Percentiles rank a stretch among this genome's conserved stretches.
Conservation (phyloP, 1,140 invertebrate species). For the Zelostemma sp. region DNA sequence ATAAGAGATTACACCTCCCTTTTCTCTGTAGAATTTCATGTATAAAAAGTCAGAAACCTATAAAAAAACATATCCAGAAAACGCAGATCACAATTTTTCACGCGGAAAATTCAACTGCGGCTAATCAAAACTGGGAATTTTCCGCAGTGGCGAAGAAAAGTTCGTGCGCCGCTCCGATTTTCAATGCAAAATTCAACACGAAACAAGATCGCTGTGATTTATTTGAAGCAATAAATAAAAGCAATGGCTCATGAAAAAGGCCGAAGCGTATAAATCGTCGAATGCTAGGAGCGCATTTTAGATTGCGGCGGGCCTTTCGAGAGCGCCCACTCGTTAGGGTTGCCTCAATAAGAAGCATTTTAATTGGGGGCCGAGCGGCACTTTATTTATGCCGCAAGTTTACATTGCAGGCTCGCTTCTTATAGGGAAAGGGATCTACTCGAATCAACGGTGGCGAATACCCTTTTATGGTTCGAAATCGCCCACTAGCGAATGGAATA, state of each 20-base stretch:
- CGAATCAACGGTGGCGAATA: slow-evolving; percentile 36
- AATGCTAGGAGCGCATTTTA: not conserved
- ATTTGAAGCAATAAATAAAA: not conserved
- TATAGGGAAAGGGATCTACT: slow-evolving; percentile 29
- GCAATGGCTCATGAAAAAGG: slow-evolving; percentile 1
- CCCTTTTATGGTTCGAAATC: slow-evolving; percentile 38
- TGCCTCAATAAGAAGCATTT: slow-evolving; percentile 63
- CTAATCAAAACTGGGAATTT: no score
- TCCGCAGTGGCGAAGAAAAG: no score
- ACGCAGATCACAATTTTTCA: no score
- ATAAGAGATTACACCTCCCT: no score
- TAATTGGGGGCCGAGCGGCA: slow-evolving; percentile 59
- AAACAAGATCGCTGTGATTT: not conserved
- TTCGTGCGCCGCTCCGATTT: no score
- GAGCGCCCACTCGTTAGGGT: slow-evolving; percentile 44
- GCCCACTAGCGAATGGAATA: slow-evolving; percentile 24
- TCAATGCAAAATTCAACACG: not conserved
- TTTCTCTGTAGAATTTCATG: no score
- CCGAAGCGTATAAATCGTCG: slow-evolving; percentile 1
- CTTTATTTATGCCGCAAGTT: slow-evolving; percentile 52
- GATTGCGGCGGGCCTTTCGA: slow-evolving; percentile 2
- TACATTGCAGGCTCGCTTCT: slow-evolving; percentile 39
- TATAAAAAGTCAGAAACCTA: no score
- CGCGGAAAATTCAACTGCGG: no score
- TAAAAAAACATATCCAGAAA: no score